Evolutionary conservation across 2,113 vertebrate species (phyloP).

Genomic region (Oryzias curvinotus): DNA sequence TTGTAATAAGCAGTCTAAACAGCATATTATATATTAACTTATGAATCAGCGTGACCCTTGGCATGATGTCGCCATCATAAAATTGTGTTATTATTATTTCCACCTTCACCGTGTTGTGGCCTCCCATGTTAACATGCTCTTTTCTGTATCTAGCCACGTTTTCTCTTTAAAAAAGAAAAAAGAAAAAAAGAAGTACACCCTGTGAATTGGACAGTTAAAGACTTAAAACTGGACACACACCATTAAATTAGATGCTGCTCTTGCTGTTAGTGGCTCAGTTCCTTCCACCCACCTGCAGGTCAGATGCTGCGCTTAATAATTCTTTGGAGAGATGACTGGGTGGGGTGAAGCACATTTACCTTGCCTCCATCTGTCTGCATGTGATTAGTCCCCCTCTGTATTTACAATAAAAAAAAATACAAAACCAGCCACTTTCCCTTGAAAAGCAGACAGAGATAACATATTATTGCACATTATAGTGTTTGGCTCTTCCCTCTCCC

Average conservation of each 20-base stretch:
- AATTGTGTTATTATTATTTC: too few species aligned
- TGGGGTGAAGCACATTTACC: slow-evolving; percentile 56
- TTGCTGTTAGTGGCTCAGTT: slow-evolving; percentile 44
- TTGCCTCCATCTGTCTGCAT: slow-evolving; percentile 48
- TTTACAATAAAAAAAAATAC: slow-evolving; percentile 33
- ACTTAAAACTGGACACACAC: slow-evolving; percentile 20
- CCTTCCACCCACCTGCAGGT: slow-evolving; percentile 34
- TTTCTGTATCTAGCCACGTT: too few species aligned
- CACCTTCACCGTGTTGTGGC: too few species aligned
- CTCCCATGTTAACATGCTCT: too few species aligned
- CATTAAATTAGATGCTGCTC: slow-evolving; percentile 41
- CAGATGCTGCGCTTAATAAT: slow-evolving; percentile 28
- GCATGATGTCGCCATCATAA: too few species aligned
- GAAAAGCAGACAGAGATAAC: slow-evolving; percentile 1
- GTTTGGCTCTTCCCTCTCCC: background rate
- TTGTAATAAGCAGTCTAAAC: too few species aligned
- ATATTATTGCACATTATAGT: background rate
- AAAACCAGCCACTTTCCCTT: slow-evolving; percentile 1
- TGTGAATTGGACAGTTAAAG: background rate
- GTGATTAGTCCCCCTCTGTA: slow-evolving; percentile 5
- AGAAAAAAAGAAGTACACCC: background rate
- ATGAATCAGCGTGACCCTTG: too few species aligned
- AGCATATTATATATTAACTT: too few species aligned
- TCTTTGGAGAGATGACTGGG: slow-evolving; percentile 37
- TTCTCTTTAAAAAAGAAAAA: too few species aligned